These are phyloP conservation scores for Turnix velox DNA, from an alignment of 2,113 vertebrate species.

Conservation along the genomic window DNA sequence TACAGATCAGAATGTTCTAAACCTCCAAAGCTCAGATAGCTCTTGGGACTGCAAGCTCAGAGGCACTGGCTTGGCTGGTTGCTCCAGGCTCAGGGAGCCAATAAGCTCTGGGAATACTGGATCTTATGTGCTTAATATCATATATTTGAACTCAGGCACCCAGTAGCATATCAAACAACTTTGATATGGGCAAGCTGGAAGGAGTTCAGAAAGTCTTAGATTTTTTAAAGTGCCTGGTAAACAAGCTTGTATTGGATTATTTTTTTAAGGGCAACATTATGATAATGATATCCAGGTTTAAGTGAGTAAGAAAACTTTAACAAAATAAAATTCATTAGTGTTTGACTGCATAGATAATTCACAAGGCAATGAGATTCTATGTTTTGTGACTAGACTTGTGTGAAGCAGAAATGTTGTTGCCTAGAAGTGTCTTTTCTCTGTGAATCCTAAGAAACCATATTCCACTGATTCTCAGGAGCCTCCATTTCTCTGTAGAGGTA, in stretches of 20 bases:
- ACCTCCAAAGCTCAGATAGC: neutral
- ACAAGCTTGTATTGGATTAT: neutral
- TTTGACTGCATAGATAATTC: neutral
- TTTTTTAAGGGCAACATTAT: neutral
- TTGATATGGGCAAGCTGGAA: neutral
- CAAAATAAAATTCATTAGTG: neutral
- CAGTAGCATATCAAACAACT: neutral
- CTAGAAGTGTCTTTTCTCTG: neutral
- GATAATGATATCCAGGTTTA: neutral
- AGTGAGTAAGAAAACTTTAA: neutral
- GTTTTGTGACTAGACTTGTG: neutral
- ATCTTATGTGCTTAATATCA: neutral
- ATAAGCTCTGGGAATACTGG: neutral
- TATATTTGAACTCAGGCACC: neutral
- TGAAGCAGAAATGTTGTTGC: neutral
- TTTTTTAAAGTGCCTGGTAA: neutral
- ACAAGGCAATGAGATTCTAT: neutral
- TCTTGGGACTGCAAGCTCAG: neutral
- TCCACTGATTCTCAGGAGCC: neutral
- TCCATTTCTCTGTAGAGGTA: neutral
- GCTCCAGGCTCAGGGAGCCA: neutral
- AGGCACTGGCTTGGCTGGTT: neutral
- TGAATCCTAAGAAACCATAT: neutral
- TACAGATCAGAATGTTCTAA: neutral
- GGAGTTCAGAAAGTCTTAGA: neutral